Evolutionary conservation across 2,113 vertebrate genomes (phyloP).

Genomic region (Lophochroa leadbeateri): DNA sequence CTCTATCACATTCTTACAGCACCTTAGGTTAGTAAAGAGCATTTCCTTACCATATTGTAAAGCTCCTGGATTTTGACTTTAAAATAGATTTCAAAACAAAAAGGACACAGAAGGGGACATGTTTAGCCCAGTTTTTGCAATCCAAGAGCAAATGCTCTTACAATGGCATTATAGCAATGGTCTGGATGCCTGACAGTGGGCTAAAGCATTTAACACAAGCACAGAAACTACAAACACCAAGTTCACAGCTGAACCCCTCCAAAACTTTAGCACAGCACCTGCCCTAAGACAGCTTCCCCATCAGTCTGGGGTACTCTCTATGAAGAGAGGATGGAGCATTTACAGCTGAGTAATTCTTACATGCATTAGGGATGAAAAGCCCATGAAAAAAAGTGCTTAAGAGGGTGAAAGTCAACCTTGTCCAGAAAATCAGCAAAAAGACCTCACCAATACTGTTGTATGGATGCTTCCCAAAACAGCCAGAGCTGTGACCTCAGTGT

Average conservation of each 20-base stretch:
- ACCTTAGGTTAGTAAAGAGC: neutral
- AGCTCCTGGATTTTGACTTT: neutral
- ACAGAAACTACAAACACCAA: neutral
- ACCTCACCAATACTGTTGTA: neutral
- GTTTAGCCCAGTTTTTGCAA: neutral
- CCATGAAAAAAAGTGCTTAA: neutral
- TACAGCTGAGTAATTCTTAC: neutral
- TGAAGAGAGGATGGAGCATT: neutral
- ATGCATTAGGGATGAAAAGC: neutral
- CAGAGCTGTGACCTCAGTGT: rapidly evolving
- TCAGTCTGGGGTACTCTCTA: neutral
- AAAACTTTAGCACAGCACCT: neutral
- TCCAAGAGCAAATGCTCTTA: neutral
- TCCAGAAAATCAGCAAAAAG: neutral
- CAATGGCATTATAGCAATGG: neutral
- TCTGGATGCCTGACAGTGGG: neutral
- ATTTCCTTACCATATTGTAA: neutral
- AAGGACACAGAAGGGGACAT: neutral
- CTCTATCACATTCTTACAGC: neutral
- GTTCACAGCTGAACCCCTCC: neutral
- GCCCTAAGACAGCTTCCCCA: neutral
- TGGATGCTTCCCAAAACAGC: neutral
- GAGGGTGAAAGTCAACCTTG: neutral
- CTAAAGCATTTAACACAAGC: neutral
- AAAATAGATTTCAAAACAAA: neutral